These are phyloP conservation scores for Anastatus disparis DNA, from an alignment of 1,140 invertebrate species.

Conservation along the genomic window DNA sequence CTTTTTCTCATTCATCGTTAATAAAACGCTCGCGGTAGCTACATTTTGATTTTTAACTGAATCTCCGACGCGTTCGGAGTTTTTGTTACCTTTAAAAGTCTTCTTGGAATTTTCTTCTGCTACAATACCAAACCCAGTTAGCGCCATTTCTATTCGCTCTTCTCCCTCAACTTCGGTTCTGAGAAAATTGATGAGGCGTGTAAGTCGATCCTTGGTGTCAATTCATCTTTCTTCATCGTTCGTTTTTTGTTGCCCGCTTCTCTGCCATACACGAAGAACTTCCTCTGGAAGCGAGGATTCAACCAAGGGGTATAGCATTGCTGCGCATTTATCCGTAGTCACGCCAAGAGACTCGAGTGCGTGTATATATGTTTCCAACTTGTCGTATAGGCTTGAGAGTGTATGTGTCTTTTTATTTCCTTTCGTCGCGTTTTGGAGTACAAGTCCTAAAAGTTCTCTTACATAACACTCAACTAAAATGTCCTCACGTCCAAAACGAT, in stretches of 20 bases:
- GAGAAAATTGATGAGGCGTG: no score
- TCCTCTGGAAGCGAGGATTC: conserved; percentile 56
- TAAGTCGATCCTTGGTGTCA: no score
- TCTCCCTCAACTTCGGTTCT: no score
- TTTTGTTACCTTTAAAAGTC: no score
- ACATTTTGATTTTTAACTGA: no score
- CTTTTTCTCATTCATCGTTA: background rate
- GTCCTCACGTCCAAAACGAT: conserved; percentile 45
- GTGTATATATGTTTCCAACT: conserved; percentile 49
- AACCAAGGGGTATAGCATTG: conserved; percentile 53
- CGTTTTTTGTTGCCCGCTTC: background rate
- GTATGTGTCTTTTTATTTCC: background rate
- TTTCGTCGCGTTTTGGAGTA: conserved; percentile 38
- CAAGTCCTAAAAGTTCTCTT: conserved; percentile 46
- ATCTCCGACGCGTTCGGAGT: no score
- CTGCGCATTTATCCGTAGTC: conserved; percentile 49
- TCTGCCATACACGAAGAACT: conserved; percentile 47
- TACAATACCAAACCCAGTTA: no score
- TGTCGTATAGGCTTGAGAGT: conserved; percentile 45
- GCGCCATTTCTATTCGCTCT: no score
- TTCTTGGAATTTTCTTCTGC: no score
- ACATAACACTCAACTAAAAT: conserved; percentile 49
- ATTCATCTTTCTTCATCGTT: no score
- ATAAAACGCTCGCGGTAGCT: background rate
- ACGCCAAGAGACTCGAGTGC: conserved; percentile 52